Evolutionary conservation across 2,888 invertebrate genomes (phyloP).

Genomic region (Chaitophorus viminalis): DNA sequence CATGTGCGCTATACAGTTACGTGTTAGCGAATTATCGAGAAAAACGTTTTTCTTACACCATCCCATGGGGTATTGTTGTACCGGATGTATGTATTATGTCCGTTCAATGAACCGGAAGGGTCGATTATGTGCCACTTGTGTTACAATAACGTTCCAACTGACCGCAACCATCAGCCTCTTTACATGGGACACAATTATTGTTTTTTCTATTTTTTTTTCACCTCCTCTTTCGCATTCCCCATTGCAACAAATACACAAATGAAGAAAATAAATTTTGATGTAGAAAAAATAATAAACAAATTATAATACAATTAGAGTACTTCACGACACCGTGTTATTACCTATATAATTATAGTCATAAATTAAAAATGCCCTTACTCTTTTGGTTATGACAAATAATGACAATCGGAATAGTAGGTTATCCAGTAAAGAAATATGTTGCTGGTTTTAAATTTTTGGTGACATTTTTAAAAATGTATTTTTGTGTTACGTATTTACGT

Average conservation of each 20-base stretch:
- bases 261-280: neutral
- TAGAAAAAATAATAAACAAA: neutral
- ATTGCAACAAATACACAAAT: neutral
- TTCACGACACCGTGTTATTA: too few relatives aligned
- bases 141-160: conserved; percentile 30
- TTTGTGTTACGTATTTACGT: too few relatives aligned
- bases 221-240: neutral
- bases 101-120: conserved; percentile 42
- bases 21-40: conserved; percentile 1
- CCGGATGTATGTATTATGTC: conserved; percentile 38
- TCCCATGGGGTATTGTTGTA: neutral
- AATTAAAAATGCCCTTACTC: too few relatives aligned
- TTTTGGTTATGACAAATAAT: neutral
- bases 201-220: neutral
- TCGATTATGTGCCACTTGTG: conserved; percentile 51
- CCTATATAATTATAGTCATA: too few relatives aligned
- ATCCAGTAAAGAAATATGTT: neutral
- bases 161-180: conserved; percentile 3
- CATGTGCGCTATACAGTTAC: neutral
- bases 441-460: neutral
- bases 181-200: conserved; percentile 4
- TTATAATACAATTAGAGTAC: neutral
- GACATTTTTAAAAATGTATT: neutral
- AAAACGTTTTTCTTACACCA: conserved; percentile 31
- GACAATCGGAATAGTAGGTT: neutral